A percentile compares a stretch with the other conserved stretches of the same genome.
Conservation (phyloP, 2,113 vertebrate species). For the Symphodus melops region DNA sequence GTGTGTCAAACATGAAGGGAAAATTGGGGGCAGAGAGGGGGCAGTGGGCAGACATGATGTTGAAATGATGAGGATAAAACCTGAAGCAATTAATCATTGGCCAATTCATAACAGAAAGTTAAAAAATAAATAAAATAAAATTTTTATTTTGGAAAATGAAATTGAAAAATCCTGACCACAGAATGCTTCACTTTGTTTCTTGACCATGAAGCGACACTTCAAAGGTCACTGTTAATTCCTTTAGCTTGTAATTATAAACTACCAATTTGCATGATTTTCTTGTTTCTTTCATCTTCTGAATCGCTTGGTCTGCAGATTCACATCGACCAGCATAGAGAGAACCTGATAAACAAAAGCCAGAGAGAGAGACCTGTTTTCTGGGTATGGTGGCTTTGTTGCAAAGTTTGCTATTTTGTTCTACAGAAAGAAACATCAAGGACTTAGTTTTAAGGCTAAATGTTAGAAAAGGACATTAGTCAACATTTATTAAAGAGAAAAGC, state of each 20-base stretch:
- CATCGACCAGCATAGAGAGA: neutral
- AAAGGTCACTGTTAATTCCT: neutral
- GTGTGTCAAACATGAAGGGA: constrained; percentile 32
- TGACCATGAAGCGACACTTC: neutral
- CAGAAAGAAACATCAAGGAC: neutral
- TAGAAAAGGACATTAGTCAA: neutral
- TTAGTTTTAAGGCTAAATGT: neutral
- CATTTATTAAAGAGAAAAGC: neutral
- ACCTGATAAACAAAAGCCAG: neutral
- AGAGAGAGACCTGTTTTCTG: neutral
- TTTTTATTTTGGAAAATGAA: neutral
- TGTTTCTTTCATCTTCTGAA: neutral
- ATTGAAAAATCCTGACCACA: neutral
- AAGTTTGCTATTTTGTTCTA: neutral
- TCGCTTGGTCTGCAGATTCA: neutral
- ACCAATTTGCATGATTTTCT: neutral
- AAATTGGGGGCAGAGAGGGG: constrained; percentile 11
- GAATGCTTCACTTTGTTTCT: neutral
- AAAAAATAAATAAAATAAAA: neutral
- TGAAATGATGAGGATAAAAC: neutral
- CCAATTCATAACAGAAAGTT: neutral
- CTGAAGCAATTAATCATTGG: neutral
- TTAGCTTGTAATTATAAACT: neutral
- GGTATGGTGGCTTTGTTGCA: neutral
- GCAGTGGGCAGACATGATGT: neutral